Evolutionary conservation across 2,888 invertebrate species (phyloP), one percentile per base, ranked within the genome.

Genomic region (Sialis lutaria): DNA sequence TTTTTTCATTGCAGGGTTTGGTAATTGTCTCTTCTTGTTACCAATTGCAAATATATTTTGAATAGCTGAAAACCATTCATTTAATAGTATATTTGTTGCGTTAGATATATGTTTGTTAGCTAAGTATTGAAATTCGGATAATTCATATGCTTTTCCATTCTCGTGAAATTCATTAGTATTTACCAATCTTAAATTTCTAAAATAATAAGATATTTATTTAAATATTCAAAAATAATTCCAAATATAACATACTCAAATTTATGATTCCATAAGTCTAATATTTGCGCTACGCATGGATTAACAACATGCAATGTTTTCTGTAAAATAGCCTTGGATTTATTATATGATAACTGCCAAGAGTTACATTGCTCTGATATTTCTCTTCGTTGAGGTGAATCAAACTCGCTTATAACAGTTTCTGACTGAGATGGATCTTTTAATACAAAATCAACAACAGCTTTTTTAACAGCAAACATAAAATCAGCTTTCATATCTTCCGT

Each of bases 381-480:
- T 55, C 64, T 60, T 57, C 79, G 68, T 52, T 74, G 59, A 42
- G 68, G 67, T 1, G 74, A 71, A 47, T 62, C 59, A 31, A 69
- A 66, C 48, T 74, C 72, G 51, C 67, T 67, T 52, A 69, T 66
- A 5, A 65, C 53, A 1, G 70, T 67, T 53, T 71, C 72, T 55
- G 69, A 67, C 65, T 73, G 57, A 2, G 70, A 68, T 0, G 85
- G 82, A 64, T 91, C 86, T 57, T 82, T 79, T 5, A 95, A 68
- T 1, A 91, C 89, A 62, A 90, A 95, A 65, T 95, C 92, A 1
- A 95, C 85, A 46, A 88, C 84, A 0, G 92, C 84, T 60, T 90
- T 91, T 60, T 92, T 93, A 59, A 92, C 85, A 51, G 85, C 83
- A 61, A 85, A 74, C 60, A 85, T 75, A 60, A 90, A 95, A 57